Evolutionary conservation across 2,888 invertebrate genomes (phyloP).

Genomic region (Timema cristinae): DNA sequence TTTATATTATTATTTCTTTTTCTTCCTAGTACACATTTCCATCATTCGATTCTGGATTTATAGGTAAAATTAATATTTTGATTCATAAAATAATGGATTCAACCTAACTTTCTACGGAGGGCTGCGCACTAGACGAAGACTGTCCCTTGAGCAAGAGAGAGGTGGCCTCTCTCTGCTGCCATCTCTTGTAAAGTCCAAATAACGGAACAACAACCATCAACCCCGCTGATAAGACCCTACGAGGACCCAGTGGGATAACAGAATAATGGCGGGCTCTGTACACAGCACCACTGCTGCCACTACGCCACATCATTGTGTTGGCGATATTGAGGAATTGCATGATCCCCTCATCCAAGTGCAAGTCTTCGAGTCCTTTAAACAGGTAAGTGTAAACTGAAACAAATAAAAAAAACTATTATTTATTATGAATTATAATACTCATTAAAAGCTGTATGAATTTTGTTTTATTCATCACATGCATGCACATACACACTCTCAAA

Average conservation of each 20-base stretch:
- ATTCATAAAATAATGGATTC: neutral
- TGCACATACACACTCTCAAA: neutral
- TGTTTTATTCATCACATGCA: neutral
- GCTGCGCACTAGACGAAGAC: slow-evolving; percentile 48
- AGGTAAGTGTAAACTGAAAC: slow-evolving; percentile 71
- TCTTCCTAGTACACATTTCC: too few species aligned
- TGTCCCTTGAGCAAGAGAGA: slow-evolving; percentile 42
- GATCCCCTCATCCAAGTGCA: slow-evolving; percentile 96
- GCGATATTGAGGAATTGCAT: slow-evolving; percentile 97
- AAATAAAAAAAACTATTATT: too few species aligned
- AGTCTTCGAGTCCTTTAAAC: slow-evolving; percentile 96
- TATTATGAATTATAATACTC: neutral
- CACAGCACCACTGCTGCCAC: slow-evolving; percentile 58
- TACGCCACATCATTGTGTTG: slow-evolving; percentile 81
- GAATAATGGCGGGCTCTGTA: slow-evolving; percentile 92
- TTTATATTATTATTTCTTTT: too few species aligned
- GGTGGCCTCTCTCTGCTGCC: slow-evolving; percentile 86
- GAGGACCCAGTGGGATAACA: slow-evolving; percentile 91
- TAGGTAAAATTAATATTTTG: too few species aligned
- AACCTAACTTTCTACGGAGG: slow-evolving; percentile 35
- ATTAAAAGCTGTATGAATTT: neutral
- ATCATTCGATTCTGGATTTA: too few species aligned
- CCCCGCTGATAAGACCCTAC: slow-evolving; percentile 99
- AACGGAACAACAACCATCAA: slow-evolving; percentile 94
- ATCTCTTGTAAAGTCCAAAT: slow-evolving; percentile 92